Base-by-base conservation (phyloP, 1,140 invertebrate species). In the Bombus polaris region DNA sequence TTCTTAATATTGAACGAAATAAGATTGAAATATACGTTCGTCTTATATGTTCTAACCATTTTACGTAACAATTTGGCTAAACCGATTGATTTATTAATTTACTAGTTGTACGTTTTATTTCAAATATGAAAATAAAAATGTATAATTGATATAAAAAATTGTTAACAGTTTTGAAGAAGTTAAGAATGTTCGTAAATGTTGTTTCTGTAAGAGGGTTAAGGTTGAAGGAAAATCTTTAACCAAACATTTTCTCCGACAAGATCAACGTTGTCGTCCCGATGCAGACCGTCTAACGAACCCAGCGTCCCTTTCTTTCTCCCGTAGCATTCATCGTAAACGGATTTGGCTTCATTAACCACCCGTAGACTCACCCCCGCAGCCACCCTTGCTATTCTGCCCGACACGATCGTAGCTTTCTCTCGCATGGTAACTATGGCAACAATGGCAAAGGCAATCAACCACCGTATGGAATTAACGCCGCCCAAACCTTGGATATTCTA, bases 291-390 rank as follows among this genome's bases (percentile, higher is more conserved):
- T 94, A 94, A 94, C 92, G 94, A 95, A 94, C 92, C 93, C 83
- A 88, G 80, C 74, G 75, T 81, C 92, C 92, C 87, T 91, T 91
- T 92, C 82, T 91, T 91, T 86, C 88, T 92, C 91, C 91, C 89
- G 77, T 82, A 90, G 89, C 90, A 94, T 94, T 94, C 94, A 94
- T 94, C 93, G 92, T 94, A 95, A 95, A 95, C 93, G 94, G 94
- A 95, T 94, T 95, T 94, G 92, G 93, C 93, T 94, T 95, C 94
- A 94, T 95, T 95, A 95, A 94, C 92, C 92, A 92, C 91, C 93
- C 92, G 89, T 92, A 81, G 76, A 80, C 65, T 81, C 81, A 90
- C 84, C 83, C 87, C 81, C 85, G 39, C 78, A 62, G 82, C 77
- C 71, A 53, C 85, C 89, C 83, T 83, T 68, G 73, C 87, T 81